Conservation (phyloP, 30 jellyfish, hydroid and myxozoan genomes). For the Turritopsis rubra region DNA sequence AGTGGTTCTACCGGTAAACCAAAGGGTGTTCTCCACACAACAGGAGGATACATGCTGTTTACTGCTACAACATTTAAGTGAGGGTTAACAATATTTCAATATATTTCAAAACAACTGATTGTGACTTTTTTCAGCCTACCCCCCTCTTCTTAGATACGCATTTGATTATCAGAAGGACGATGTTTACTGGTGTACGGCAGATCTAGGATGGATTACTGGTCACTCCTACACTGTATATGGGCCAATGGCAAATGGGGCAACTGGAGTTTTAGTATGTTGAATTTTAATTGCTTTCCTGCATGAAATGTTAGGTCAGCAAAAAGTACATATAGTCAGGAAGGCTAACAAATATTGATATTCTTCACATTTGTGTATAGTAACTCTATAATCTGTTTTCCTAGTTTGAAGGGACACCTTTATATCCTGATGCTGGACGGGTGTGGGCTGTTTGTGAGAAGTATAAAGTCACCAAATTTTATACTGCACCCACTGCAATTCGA, state of each 20-base stretch:
- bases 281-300: no score
- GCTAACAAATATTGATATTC: no score
- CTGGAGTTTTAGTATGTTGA: constrained; percentile 78
- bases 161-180: constrained; percentile 87
- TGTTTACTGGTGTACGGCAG: constrained; percentile 97
- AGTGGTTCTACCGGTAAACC: constrained; percentile 99
- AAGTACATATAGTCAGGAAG: no score
- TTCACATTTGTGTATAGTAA: no score
- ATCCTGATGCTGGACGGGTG: constrained; percentile 97
- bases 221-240: constrained; percentile 94
- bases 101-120: not conserved
- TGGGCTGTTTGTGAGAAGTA: constrained; percentile 91
- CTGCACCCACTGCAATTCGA: constrained; percentile 99
- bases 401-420: constrained; percentile 96
- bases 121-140: not conserved
- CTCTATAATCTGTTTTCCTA: no score
- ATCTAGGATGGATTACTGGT: constrained; percentile 99
- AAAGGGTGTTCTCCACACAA: constrained; percentile 86
- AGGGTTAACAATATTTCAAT: not conserved
- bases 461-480: constrained; percentile 68
- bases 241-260: constrained; percentile 96
- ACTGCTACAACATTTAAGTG: constrained; percentile 94
- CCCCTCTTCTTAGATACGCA: constrained; percentile 37
- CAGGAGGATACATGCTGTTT: constrained; percentile 83
- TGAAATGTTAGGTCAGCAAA: no score